These are phyloP conservation scores for Drosophila percnosoma DNA, from an alignment of 2,888 invertebrate genomes.

Conservation along the genomic window DNA sequence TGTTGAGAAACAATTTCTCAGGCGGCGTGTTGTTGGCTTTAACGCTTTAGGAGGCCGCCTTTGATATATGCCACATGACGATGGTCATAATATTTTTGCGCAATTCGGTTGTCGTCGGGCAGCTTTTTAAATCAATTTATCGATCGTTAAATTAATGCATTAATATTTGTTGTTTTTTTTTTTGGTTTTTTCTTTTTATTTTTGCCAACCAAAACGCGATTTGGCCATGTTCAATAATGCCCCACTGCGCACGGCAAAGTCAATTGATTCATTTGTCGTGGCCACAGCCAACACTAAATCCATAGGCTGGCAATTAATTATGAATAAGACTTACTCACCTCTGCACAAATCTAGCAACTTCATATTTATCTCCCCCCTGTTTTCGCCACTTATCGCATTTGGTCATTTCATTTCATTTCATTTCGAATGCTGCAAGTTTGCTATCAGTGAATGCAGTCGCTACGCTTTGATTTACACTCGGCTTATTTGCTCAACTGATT, in stretches of 20 bases:
- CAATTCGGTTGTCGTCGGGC: conserved; percentile 82
- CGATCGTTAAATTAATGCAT: conserved; percentile 75
- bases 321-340: conserved; percentile 39
- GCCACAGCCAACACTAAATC: conserved; percentile 37
- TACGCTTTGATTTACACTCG: conserved; percentile 35
- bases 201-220: conserved; percentile 42
- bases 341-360: conserved; percentile 16
- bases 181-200: conserved; percentile 18
- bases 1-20: conserved; percentile 80
- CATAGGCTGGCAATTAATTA: conserved; percentile 67
- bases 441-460: conserved; percentile 38
- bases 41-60: conserved; percentile 64
- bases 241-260: conserved; percentile 37
- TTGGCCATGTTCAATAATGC: conserved; percentile 42
- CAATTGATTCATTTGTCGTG: conserved; percentile 52
- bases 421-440: conserved; percentile 30
- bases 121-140: conserved; percentile 73
- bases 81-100: conserved; percentile 82
- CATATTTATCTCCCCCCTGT: conserved; percentile 53
- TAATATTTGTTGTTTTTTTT: conserved; percentile 32
- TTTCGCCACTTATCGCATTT: conserved; percentile 45
- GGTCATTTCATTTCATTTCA: conserved; percentile 3
- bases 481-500: conserved; percentile 66
- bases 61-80: conserved; percentile 77
- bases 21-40: conserved; percentile 52